Conservation (phyloP, 2,888 invertebrate species). For the Mactromeris polynyma region DNA sequence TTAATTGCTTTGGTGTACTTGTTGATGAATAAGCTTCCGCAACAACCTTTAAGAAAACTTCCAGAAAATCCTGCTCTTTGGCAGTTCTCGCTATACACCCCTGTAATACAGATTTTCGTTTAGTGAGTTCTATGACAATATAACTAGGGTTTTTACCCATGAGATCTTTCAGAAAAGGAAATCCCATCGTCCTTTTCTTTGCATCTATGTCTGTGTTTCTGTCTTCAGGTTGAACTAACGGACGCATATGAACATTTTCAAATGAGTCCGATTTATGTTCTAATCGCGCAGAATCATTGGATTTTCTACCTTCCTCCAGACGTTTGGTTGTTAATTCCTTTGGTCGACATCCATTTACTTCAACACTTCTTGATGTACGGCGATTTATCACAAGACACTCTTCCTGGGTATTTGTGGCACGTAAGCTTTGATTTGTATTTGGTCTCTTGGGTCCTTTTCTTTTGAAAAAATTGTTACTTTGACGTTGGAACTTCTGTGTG, state of each 20-base stretch:
- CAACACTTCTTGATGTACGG: neutral
- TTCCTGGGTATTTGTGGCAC: neutral
- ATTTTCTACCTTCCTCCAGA: neutral
- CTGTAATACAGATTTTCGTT: no score
- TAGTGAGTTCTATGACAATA: no score
- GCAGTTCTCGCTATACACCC: no score
- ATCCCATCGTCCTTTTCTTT: neutral
- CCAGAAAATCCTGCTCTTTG: no score
- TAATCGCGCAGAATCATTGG: neutral
- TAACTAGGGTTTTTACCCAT: no score
- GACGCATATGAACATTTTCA: neutral
- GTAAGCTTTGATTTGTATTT: neutral
- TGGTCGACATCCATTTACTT: no score
- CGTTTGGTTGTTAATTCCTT: neutral
- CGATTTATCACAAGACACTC: no score
- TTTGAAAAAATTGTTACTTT: neutral
- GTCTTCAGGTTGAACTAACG: neutral
- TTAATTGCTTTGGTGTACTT: neutral
- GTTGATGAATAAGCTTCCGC: neutral
- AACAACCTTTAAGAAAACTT: slow-evolving; percentile 10
- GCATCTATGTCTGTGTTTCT: neutral
- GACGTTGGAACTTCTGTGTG: neutral
- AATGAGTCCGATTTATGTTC: no score
- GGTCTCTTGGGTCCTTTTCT: neutral
- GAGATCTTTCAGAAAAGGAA: neutral